Percentiles rank a stretch among this genome's conserved stretches.
Evolutionary conservation across 1,140 invertebrate species (phyloP).

Genomic region (Apocrypta bakeri): DNA sequence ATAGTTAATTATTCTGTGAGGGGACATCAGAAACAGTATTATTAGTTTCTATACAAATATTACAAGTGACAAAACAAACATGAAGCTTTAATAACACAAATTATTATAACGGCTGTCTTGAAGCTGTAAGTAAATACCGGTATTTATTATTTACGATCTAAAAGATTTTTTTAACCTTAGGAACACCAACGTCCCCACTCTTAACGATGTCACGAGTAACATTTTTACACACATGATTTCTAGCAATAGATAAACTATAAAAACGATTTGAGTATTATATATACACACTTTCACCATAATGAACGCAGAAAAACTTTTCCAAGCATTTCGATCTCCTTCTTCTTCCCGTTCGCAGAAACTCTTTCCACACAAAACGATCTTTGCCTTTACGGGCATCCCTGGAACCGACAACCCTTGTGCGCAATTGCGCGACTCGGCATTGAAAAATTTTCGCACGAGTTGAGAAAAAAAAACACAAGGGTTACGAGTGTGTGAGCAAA

Average conservation of each 20-base stretch:
- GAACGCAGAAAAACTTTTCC: background rate
- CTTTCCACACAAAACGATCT: background rate
- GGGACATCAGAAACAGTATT: too few relatives aligned
- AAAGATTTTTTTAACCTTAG: too few relatives aligned
- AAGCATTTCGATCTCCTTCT: background rate
- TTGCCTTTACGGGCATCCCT: background rate
- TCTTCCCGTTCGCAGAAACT: background rate
- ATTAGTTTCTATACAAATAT: too few relatives aligned
- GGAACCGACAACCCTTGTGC: background rate
- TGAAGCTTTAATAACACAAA: too few relatives aligned
- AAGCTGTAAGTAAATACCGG: too few relatives aligned
- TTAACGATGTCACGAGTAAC: too few relatives aligned
- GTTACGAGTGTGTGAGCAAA: background rate
- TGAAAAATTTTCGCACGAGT: constrained; percentile 1
- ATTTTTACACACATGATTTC: too few relatives aligned
- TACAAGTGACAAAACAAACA: too few relatives aligned
- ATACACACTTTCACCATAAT: background rate
- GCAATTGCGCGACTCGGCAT: background rate
- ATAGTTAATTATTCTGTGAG: too few relatives aligned
- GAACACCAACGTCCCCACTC: too few relatives aligned
- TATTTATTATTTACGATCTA: too few relatives aligned
- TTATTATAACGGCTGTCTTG: too few relatives aligned
- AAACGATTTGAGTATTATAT: background rate
- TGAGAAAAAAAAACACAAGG: background rate
- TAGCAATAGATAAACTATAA: background rate